Evolutionary conservation across 2,797 vertebrate species (phyloP).

Genomic region (Sebastes kiyomatsui): DNA sequence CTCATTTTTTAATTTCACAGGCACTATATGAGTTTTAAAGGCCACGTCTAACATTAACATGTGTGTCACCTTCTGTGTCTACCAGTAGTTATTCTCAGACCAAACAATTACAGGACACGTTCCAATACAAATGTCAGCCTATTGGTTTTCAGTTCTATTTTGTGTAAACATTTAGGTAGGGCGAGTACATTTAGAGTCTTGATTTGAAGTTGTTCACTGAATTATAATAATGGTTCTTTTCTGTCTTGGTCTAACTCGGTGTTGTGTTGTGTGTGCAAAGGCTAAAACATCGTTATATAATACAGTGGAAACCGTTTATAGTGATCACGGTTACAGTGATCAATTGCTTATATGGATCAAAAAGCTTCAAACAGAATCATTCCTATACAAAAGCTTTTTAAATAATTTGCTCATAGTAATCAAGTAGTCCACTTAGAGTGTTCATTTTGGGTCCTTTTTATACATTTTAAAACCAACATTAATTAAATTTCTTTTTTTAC

Average conservation of each 20-base stretch:
- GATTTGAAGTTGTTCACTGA: not conserved
- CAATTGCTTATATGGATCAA: too few species aligned
- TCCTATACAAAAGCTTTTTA: too few species aligned
- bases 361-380: too few species aligned
- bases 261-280: not conserved
- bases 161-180: not conserved
- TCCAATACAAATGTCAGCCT: not conserved
- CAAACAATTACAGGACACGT: too few species aligned
- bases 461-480: too few species aligned
- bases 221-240: not conserved
- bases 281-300: not conserved
- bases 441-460: too few species aligned
- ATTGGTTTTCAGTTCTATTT: not conserved
- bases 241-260: not conserved
- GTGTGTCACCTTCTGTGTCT: not conserved
- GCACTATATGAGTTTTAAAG: not conserved
- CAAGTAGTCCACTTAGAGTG: too few species aligned
- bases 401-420: too few species aligned
- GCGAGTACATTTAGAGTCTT: not conserved
- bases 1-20: too few species aligned
- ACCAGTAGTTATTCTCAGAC: not conserved
- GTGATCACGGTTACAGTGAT: too few species aligned
- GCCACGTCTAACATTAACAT: not conserved
- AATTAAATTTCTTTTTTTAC: too few species aligned
- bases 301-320: too few species aligned